Conservation (phyloP, 2,797 vertebrate genomes). For the Ctenosaura bakeri region DNA sequence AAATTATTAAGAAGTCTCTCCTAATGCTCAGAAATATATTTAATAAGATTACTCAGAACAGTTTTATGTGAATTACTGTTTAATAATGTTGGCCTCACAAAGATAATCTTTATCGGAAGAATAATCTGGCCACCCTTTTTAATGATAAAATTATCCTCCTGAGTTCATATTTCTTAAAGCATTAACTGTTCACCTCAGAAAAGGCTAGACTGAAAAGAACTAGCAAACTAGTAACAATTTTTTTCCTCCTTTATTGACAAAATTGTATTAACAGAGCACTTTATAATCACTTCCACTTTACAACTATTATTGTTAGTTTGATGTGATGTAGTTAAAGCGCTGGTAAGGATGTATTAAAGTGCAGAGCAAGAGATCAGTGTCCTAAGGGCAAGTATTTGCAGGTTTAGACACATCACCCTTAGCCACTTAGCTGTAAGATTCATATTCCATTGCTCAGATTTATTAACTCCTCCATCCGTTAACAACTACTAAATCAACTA, state of each 20-base stretch:
- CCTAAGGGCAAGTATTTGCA: slow-evolving; percentile 14
- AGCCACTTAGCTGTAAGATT: slow-evolving; percentile 5
- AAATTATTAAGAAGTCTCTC: slow-evolving; percentile 63
- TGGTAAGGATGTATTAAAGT: slow-evolving; percentile 34
- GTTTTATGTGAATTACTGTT: slow-evolving; percentile 53
- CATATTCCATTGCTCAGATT: slow-evolving; percentile 26
- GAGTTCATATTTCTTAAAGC: slow-evolving; percentile 42
- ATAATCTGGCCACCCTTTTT: slow-evolving; percentile 46
- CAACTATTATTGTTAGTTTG: background rate
- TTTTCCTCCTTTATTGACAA: background rate
- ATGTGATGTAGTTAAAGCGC: slow-evolving; percentile 22
- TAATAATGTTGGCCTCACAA: slow-evolving; percentile 47
- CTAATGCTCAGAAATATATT: slow-evolving; percentile 58
- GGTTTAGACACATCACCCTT: background rate
- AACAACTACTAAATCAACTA: background rate
- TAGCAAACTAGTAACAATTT: slow-evolving; percentile 10
- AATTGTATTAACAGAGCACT: slow-evolving; percentile 15
- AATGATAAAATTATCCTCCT: slow-evolving; percentile 48
- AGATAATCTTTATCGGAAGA: slow-evolving; percentile 50
- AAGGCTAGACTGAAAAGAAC: slow-evolving; percentile 11
- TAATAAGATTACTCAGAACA: slow-evolving; percentile 60
- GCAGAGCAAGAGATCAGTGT: slow-evolving; percentile 15
- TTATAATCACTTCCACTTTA: background rate
- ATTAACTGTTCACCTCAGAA: slow-evolving; percentile 49
- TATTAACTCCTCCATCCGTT: slow-evolving; percentile 19